Conservation (phyloP, 2,888 invertebrate genomes). For the Philhelius pedissequus region DNA sequence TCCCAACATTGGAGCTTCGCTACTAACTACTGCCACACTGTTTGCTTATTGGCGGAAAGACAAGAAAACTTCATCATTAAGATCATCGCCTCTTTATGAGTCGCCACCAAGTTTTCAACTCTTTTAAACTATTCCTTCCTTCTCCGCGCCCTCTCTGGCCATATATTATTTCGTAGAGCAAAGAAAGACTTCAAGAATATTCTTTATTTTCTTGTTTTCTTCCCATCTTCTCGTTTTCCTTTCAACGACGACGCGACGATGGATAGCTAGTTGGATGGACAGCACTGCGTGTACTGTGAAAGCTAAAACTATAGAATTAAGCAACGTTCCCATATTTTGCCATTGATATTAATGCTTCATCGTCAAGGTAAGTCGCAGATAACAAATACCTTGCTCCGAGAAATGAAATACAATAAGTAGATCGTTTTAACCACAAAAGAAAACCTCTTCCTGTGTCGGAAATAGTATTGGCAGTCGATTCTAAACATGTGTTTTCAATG, state of each 20-base stretch:
- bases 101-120: slow-evolving; percentile 31
- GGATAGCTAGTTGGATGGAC: not conserved
- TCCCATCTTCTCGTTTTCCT: slow-evolving; percentile 25
- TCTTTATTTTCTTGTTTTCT: slow-evolving; percentile 41
- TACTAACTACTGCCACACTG: not conserved
- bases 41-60: slow-evolving; percentile 53
- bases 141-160: not conserved
- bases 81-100: slow-evolving; percentile 15
- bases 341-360: slow-evolving; percentile 1
- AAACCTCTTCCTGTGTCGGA: slow-evolving; percentile 19
- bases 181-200: slow-evolving; percentile 66
- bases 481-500: slow-evolving; percentile 25
- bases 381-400: slow-evolving; percentile 24
- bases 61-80: slow-evolving; percentile 51
- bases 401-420: slow-evolving; percentile 29
- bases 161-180: not conserved
- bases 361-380: slow-evolving; percentile 40
- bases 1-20: slow-evolving; percentile 74
- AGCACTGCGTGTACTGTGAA: slow-evolving; percentile 4
- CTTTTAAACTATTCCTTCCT: slow-evolving; percentile 38
- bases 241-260: slow-evolving; percentile 2
- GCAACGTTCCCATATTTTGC: slow-evolving; percentile 9
- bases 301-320: slow-evolving; percentile 26
- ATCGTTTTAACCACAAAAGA: slow-evolving; percentile 34
- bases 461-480: slow-evolving; percentile 20